Conservation (phyloP, 2,888 invertebrate species). For the Cynaeus angustus region DNA sequence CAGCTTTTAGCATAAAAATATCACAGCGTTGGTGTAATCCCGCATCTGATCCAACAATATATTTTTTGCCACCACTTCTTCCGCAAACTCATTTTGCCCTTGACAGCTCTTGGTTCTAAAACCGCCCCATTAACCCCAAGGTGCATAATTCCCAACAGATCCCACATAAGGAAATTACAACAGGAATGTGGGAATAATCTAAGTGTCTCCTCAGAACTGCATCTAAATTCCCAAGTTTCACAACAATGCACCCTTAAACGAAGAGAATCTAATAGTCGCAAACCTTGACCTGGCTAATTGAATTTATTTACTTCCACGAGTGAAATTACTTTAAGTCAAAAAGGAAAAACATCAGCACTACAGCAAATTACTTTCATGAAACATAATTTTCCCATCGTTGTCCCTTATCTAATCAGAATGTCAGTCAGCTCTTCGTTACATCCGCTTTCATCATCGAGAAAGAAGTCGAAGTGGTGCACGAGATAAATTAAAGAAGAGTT, state of each 20-base stretch:
- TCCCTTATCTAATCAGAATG: conserved; percentile 8
- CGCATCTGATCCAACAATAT: too few species aligned
- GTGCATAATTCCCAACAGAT: conserved; percentile 1
- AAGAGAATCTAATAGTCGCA: neutral
- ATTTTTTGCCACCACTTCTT: too few species aligned
- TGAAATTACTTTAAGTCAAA: neutral
- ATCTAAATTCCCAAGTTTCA: conserved; percentile 1
- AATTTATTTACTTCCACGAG: conserved; percentile 10
- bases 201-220: conserved; percentile 6
- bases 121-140: conserved; percentile 2
- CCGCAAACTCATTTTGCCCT: too few species aligned
- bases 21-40: too few species aligned
- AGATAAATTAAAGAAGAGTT: too few species aligned
- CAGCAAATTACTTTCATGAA: conserved; percentile 14
- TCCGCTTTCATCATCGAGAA: conserved; percentile 1
- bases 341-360: conserved; percentile 7
- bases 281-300: conserved; percentile 13
- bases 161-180: conserved; percentile 2
- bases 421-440: conserved; percentile 8
- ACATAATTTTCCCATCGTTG: conserved; percentile 23
- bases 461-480: neutral
- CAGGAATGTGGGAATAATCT: conserved; percentile 10
- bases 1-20: too few species aligned
- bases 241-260: neutral
- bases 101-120: too few species aligned